phyloP scores from a whole-genome alignment of 2,113 vertebrate species.

The Speoplatyrhinus poulsoni region DNA sequence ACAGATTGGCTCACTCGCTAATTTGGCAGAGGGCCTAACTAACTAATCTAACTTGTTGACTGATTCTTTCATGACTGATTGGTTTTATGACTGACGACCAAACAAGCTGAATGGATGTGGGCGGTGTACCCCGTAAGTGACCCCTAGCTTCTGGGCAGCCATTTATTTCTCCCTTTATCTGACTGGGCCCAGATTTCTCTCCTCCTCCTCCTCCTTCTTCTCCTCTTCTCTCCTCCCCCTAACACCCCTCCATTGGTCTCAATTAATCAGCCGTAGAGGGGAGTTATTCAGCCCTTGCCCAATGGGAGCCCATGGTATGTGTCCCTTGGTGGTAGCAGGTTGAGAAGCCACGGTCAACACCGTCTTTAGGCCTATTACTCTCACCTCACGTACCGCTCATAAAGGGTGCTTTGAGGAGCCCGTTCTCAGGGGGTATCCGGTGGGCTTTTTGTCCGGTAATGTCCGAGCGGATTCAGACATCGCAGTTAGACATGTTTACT shows the following conservation, averaged over 20 bases:
- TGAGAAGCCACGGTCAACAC: conserved; percentile 67
- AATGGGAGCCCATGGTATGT: conserved; percentile 66
- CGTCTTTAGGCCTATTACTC: conserved; percentile 76
- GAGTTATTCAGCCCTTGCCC: conserved; percentile 69
- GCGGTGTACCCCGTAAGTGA: conserved; percentile 48
- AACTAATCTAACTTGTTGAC: background rate
- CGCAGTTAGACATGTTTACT: conserved; percentile 69
- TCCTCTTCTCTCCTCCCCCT: conserved; percentile 44
- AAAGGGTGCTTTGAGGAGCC: conserved; percentile 67
- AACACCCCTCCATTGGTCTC: conserved; percentile 62
- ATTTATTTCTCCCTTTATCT: conserved; percentile 46
- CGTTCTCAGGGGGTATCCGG: conserved; percentile 64
- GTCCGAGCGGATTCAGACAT: conserved; percentile 53
- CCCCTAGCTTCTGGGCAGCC: conserved; percentile 37
- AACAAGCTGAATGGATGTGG: conserved; percentile 13
- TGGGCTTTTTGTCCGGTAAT: conserved; percentile 67
- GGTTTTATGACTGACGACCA: background rate
- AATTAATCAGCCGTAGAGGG: conserved; percentile 71
- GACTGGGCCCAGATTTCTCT: conserved; percentile 38
- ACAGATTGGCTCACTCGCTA: background rate
- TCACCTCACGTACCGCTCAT: conserved; percentile 73
- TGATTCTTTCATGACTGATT: background rate
- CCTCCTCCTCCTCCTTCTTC: conserved; percentile 26
- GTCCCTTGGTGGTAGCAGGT: conserved; percentile 65
- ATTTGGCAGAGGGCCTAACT: background rate